These are phyloP conservation scores for Actinia tenebrosa DNA, from an alignment of 64 coral and sea anemone genomes.

Conservation along the genomic window DNA sequence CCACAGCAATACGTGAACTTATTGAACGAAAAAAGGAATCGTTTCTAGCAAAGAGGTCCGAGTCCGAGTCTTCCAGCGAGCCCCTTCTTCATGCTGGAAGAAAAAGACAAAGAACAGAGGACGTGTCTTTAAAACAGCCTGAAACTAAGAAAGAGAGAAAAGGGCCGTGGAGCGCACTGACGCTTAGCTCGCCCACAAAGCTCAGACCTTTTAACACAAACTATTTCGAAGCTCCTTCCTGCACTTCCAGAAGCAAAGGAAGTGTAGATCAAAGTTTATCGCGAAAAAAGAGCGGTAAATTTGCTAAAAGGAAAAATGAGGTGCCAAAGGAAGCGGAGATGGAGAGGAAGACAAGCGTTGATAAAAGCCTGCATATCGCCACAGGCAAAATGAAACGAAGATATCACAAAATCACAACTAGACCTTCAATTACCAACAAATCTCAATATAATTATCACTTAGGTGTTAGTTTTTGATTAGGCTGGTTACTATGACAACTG, in stretches of 20 bases:
- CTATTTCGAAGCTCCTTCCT: neutral
- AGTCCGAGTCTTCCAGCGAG: neutral
- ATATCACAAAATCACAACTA: neutral
- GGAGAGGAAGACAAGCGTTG: neutral
- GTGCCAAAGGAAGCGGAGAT: neutral
- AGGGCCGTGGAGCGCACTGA: neutral
- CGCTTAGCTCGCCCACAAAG: neutral
- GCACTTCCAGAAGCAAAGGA: neutral
- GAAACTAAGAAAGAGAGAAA: neutral
- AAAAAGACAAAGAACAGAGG: neutral
- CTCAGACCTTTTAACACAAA: neutral
- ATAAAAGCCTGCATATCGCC: neutral
- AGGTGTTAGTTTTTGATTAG: conserved; percentile 3
- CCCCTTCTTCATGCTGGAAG: conserved; percentile 1
- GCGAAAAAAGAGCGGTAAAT: conserved; percentile 9
- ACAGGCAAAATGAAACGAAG: neutral
- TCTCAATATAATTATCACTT: conserved; percentile 12
- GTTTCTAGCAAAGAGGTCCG: neutral
- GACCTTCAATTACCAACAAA: neutral
- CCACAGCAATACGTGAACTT: conserved; percentile 49
- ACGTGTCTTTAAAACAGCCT: neutral
- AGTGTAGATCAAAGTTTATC: neutral
- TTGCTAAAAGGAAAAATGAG: neutral
- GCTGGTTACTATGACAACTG: neutral
- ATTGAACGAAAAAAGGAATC: conserved; percentile 36